These are phyloP conservation scores for Muscina levida DNA, from an alignment of 2,888 invertebrate species.

Conservation along the genomic window DNA sequence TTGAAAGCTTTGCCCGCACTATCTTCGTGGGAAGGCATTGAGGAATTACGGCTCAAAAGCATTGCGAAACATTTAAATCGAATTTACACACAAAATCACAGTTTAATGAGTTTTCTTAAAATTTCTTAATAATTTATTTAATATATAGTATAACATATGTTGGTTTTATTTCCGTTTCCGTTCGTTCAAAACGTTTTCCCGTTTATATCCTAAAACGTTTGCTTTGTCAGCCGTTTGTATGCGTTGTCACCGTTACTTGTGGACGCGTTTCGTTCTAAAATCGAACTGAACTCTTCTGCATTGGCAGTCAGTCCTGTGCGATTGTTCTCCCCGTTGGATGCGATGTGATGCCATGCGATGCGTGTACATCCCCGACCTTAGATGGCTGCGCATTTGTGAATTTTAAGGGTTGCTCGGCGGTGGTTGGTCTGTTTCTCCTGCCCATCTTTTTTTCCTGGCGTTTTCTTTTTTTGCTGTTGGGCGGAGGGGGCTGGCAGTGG, in stretches of 20 bases:
- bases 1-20: slow-evolving; percentile 52
- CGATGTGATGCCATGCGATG: slow-evolving; percentile 7
- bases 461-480: slow-evolving; percentile 37
- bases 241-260: slow-evolving; percentile 48
- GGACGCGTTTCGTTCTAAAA: slow-evolving; percentile 60
- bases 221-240: slow-evolving; percentile 18
- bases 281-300: slow-evolving; percentile 64
- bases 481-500: slow-evolving; percentile 43
- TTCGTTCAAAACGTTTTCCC: not conserved
- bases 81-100: slow-evolving; percentile 9
- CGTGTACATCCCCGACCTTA: slow-evolving; percentile 54
- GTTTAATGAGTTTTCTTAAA: not conserved
- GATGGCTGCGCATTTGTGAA: slow-evolving; percentile 59
- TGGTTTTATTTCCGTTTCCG: slow-evolving; percentile 40
- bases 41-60: slow-evolving; percentile 74
- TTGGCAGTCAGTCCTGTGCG: slow-evolving; percentile 36
- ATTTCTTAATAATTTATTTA: not conserved
- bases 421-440: slow-evolving; percentile 78
- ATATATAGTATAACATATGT: too few species aligned
- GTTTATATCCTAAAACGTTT: not conserved
- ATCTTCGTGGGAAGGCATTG: slow-evolving; percentile 71
- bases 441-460: slow-evolving; percentile 69
- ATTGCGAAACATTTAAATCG: slow-evolving; percentile 68
- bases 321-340: slow-evolving; percentile 5
- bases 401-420: slow-evolving; percentile 77